Percentiles rank a stretch among this genome's conserved stretches.
phyloP scores from a whole-genome alignment of 2,888 invertebrate genomes.

The Cataglyphis albicans region DNA sequence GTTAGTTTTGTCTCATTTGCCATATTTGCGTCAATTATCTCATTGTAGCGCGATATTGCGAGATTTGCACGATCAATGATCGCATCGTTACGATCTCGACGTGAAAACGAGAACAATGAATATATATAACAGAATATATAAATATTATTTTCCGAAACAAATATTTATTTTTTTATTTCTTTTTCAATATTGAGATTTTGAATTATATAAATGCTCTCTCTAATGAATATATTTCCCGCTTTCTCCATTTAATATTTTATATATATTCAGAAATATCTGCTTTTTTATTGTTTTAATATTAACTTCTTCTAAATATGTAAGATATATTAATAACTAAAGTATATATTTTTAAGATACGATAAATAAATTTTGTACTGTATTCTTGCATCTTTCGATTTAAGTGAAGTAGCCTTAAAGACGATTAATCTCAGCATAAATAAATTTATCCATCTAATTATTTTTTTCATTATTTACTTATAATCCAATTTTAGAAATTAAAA shows the following conservation, averaged over 20 bases:
- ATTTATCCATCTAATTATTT: not conserved
- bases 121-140: not conserved
- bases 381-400: not conserved
- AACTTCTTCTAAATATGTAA: not conserved
- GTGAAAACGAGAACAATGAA: conserved; percentile 2
- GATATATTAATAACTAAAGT: not conserved
- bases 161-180: not conserved
- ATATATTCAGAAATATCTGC: not conserved
- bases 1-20: conserved; percentile 35
- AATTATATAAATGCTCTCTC: not conserved
- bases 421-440: not conserved
- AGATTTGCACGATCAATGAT: conserved; percentile 23
- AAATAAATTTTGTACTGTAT: not conserved
- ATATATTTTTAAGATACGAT: not conserved
- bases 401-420: not conserved
- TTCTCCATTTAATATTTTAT: not conserved
- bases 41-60: conserved; percentile 13
- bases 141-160: not conserved
- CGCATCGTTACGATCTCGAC: not conserved
- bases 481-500: not conserved
- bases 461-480: not conserved
- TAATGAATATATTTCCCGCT: not conserved
- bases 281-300: not conserved
- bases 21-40: conserved; percentile 35
- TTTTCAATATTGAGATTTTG: not conserved